Percentiles rank a stretch among this genome's conserved stretches.
phyloP scores from a whole-genome alignment of 2,113 vertebrate species.

The Andinoacara biseriatus region DNA sequence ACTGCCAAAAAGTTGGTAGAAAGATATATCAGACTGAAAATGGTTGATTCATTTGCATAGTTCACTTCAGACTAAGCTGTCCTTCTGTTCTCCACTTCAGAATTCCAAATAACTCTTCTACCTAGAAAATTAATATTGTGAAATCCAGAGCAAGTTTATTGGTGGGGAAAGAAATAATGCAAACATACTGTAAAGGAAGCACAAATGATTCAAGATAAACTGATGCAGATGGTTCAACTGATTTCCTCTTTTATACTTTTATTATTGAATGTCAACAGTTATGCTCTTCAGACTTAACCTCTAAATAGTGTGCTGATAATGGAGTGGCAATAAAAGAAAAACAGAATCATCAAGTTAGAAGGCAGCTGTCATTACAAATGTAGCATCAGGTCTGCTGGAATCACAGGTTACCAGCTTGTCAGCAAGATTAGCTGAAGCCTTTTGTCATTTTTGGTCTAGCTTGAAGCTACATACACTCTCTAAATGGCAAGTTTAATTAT shows the following conservation, averaged over 20 bases:
- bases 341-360: not conserved
- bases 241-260: constrained; percentile 8
- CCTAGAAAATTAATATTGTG: no score
- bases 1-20: no score
- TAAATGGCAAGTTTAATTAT: not conserved
- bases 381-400: not conserved
- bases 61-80: no score
- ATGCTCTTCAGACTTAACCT: constrained; percentile 14
- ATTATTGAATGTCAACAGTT: constrained; percentile 49
- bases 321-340: constrained; percentile 6
- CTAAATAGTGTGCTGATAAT: constrained; percentile 19
- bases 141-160: no score
- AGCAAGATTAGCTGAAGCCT: not conserved
- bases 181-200: not conserved
- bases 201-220: not conserved
- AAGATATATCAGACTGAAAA: no score
- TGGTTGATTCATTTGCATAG: no score
- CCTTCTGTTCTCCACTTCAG: not conserved
- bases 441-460: not conserved
- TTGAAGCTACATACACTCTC: not conserved
- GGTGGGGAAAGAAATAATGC: not conserved
- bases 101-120: no score
- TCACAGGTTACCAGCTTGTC: not conserved
- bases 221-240: not conserved
- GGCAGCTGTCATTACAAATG: not conserved